Evolutionary conservation across 1,140 invertebrate species (phyloP).

Genomic region (Tribolium castaneum): DNA sequence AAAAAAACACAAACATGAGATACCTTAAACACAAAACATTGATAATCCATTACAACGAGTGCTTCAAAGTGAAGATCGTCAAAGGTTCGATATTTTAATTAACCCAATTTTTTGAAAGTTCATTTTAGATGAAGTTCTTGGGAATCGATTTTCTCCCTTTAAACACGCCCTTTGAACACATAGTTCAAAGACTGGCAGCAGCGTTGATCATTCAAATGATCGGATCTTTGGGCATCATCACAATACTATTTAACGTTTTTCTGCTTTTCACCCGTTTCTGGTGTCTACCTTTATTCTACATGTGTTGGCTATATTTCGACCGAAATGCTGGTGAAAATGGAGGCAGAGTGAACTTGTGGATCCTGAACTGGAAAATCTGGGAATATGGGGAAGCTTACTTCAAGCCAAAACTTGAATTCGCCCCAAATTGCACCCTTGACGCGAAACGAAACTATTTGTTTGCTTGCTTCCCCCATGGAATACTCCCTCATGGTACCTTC

Average conservation of each 20-base stretch:
- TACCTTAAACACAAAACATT: no score
- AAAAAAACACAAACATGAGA: no score
- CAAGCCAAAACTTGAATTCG: not conserved
- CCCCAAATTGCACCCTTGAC: constrained; percentile 61
- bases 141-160: not conserved
- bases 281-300: not conserved
- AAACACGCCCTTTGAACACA: not conserved
- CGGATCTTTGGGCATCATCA: not conserved
- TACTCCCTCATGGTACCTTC: constrained; percentile 60
- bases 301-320: not conserved
- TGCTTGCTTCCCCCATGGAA: constrained; percentile 88
- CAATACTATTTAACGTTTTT: not conserved
- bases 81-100: no score
- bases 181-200: not conserved
- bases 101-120: no score
- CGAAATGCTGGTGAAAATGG: not conserved
- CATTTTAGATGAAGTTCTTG: not conserved
- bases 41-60: no score
- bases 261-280: not conserved
- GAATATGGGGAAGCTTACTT: not conserved
- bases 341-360: not conserved
- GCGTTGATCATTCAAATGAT: not conserved
- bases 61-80: no score
- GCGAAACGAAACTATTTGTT: constrained; percentile 81
- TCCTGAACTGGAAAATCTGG: not conserved